phyloP scores from a whole-genome alignment of 1,140 invertebrate genomes.

The Monomorium pharaonis region DNA sequence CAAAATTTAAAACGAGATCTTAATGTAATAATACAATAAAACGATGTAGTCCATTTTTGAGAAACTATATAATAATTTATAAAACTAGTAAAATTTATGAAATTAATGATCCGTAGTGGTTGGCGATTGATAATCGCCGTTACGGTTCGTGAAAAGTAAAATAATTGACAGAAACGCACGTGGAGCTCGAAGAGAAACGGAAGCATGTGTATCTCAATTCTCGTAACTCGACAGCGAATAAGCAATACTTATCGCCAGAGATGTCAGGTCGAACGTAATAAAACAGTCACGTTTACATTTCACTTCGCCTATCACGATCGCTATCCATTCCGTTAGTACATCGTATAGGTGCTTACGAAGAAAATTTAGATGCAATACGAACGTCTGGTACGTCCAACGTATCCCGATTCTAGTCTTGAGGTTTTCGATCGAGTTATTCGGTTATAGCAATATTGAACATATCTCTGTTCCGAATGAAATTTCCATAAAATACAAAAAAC shows the following conservation, averaged over 20 bases:
- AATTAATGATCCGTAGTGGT: not conserved
- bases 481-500: slow-evolving; percentile 28
- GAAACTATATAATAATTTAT: no score
- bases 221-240: not conserved
- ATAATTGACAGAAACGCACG: not conserved
- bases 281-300: slow-evolving; percentile 24
- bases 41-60: not conserved
- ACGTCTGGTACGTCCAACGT: not conserved
- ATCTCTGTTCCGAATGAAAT: slow-evolving; percentile 63
- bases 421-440: slow-evolving; percentile 42
- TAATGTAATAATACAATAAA: slow-evolving; percentile 22
- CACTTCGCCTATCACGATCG: not conserved
- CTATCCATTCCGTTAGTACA: not conserved
- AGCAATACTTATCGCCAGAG: slow-evolving; percentile 29
- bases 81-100: slow-evolving; percentile 19
- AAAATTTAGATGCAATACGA: slow-evolving; percentile 31
- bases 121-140: slow-evolving; percentile 25
- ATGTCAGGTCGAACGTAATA: not conserved
- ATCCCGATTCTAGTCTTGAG: not conserved
- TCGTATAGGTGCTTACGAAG: slow-evolving; percentile 29
- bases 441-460: slow-evolving; percentile 73
- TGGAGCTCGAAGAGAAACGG: not conserved
- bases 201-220: not conserved
- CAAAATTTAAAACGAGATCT: slow-evolving; percentile 29
- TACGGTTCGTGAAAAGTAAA: not conserved